These are phyloP conservation scores for Cygnus atratus DNA, from an alignment of 2,113 vertebrate genomes.

Conservation along the genomic window DNA sequence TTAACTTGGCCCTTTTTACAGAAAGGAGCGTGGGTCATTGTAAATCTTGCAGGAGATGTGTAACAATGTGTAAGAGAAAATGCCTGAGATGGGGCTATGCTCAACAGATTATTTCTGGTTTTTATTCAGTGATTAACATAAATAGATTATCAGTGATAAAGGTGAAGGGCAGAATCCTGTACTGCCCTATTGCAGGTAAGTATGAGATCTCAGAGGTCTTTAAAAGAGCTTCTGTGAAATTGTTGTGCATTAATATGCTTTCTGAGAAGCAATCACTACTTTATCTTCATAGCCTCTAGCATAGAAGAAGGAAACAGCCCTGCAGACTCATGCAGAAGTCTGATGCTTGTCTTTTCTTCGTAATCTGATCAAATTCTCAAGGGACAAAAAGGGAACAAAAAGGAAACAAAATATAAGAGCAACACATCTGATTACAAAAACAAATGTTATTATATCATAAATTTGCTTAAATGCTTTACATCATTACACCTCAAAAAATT, in stretches of 20 bases:
- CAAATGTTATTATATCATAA: not conserved
- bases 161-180: not conserved
- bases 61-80: not conserved
- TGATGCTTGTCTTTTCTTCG: not conserved
- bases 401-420: not conserved
- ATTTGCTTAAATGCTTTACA: slow-evolving; percentile 9
- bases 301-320: not conserved
- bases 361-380: slow-evolving; percentile 20
- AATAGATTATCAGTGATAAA: not conserved
- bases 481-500: slow-evolving; percentile 11
- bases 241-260: not conserved
- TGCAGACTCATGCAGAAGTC: not conserved
- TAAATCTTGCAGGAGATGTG: not conserved
- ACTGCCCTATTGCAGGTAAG: not conserved
- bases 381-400: not conserved
- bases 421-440: not conserved
- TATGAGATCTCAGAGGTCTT: not conserved
- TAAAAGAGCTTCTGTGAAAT: not conserved
- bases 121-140: not conserved
- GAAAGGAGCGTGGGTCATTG: not conserved
- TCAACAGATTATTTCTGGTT: not conserved
- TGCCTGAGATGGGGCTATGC: not conserved
- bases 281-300: not conserved
- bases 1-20: not conserved
- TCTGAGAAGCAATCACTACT: not conserved